Evolutionary conservation across 2,888 invertebrate genomes (phyloP), one percentile per base, ranked within the genome.

Genomic region (Zaprionus obscuricornis): DNA sequence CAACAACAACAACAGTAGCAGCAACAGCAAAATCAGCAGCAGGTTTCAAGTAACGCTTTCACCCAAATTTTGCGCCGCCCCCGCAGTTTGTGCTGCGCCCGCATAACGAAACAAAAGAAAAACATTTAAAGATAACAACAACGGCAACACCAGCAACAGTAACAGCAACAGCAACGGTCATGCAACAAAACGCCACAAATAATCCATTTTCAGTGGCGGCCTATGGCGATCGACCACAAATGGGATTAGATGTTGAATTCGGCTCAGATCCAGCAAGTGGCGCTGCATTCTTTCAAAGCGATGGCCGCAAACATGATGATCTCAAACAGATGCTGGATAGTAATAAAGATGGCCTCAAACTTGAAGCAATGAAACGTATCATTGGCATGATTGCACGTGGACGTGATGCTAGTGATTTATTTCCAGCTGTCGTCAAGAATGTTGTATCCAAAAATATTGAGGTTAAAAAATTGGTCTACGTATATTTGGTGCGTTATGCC

Each of bases 351-450:
- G 96, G 96, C 31, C 92, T 98, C 36, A 99, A 99, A 89, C 90
- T 99, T 77, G 99, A 99, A 89, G 99, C 99, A 2, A 99, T 99
- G 99, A 99, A 99, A 89, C 92, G 99, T 81, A 98, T 99, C 47
- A 98, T 99, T 88, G 98, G 98, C 92, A 98, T 99, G 98, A 71
- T 89, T 33, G 99, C 99, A 0, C 98, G 98, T 91, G 99, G 99
- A 47, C 94, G 98, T 87, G 98, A 99, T 93, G 98, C 98, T 4
- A 98, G 98, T 6, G 97, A 98, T 94, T 95, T 90, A 10, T 99
- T 99, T 91, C 99, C 99, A 62, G 97, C 99, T 27, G 99, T 99
- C n/a, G 99, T 99, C 0, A 99, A 99, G 91, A 99, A 99, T 92
- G 99, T 99, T 1, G 99, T 99, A 0, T 99, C 98, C 0, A 99